phyloP scores from a whole-genome alignment of 2,113 vertebrate species.

The Daboia siamensis region DNA sequence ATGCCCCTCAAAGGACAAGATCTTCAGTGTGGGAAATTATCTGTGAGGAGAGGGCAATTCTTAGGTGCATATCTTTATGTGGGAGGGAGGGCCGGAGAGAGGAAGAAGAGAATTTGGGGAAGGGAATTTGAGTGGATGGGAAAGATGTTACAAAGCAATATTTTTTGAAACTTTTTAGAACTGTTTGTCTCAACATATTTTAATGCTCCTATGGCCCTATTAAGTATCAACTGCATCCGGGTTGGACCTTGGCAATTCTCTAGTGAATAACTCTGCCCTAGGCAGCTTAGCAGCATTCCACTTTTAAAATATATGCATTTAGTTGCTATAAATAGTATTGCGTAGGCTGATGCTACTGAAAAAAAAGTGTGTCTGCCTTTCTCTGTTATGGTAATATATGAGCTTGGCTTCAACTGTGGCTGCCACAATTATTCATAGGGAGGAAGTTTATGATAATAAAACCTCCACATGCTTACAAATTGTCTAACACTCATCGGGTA shows the following conservation, averaged over 20 bases:
- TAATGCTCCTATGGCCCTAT: not conserved
- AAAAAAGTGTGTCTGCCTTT: not conserved
- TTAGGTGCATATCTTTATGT: not conserved
- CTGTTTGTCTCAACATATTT: not conserved
- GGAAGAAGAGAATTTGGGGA: not conserved
- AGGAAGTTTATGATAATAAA: slow-evolving; percentile 47
- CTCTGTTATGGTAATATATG: slow-evolving; percentile 39
- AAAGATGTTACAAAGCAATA: not conserved
- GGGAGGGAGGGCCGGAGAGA: not conserved
- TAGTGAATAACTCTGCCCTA: not conserved
- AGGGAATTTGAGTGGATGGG: not conserved
- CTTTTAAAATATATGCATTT: not conserved
- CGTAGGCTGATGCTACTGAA: not conserved
- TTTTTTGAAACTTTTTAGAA: not conserved
- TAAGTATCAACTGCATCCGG: not conserved
- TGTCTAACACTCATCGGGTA: slow-evolving; percentile 29
- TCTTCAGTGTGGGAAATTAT: not conserved
- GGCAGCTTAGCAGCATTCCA: not conserved
- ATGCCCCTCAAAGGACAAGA: not conserved
- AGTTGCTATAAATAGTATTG: fast-evolving
- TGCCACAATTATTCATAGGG: slow-evolving; percentile 45
- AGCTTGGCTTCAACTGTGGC: slow-evolving; percentile 37
- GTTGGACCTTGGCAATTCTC: not conserved
- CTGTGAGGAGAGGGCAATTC: not conserved
- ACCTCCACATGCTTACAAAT: not conserved